Percentiles rank a stretch among this genome's conserved stretches.
These are phyloP conservation scores for Apodemus agrarius DNA, from an alignment of 2,797 vertebrate species.

Conservation along the genomic window DNA sequence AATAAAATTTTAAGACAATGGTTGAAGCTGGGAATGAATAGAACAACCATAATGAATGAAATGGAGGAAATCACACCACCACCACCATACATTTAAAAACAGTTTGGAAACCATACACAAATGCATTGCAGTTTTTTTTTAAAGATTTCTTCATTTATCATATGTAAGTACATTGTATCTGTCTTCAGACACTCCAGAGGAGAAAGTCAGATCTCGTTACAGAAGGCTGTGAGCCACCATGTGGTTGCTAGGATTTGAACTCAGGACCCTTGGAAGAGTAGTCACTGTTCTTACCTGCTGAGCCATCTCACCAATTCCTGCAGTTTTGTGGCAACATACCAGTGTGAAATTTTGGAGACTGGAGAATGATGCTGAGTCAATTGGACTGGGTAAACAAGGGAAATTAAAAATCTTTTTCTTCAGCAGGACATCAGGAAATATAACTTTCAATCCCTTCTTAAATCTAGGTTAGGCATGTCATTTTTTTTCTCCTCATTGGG, in stretches of 20 bases:
- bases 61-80: neutral
- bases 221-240: too few species aligned
- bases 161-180: too few species aligned
- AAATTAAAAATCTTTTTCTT: neutral
- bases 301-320: too few species aligned
- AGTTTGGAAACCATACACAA: neutral
- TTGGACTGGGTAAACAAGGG: neutral
- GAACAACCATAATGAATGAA: neutral
- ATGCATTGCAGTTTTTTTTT: neutral
- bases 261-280: too few species aligned
- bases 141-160: too few species aligned
- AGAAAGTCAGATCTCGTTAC: too few species aligned
- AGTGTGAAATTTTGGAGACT: neutral
- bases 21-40: neutral
- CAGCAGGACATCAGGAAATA: neutral
- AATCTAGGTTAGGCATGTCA: neutral
- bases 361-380: neutral
- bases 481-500: neutral
- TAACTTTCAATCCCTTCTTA: fast-evolving
- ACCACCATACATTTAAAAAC: neutral
- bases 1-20: neutral
- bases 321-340: neutral
- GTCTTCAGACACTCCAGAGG: too few species aligned
- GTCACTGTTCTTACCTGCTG: too few species aligned
- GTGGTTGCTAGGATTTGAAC: too few species aligned